Evolutionary conservation across 2,797 vertebrate species (phyloP).

Genomic region (Pelochelys cantorii): DNA sequence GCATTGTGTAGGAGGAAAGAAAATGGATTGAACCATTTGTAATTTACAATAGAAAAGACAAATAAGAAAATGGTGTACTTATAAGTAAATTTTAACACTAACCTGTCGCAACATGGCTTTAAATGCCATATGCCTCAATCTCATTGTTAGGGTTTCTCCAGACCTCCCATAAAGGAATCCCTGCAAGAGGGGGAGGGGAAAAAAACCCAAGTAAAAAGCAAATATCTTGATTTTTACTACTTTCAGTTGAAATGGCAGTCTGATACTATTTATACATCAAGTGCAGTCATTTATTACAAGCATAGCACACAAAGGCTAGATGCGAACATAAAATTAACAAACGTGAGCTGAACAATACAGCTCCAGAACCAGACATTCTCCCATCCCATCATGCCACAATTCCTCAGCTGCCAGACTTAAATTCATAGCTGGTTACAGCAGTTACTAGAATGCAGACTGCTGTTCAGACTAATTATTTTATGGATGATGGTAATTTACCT

Average conservation of each 20-base stretch:
- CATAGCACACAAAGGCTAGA: background rate
- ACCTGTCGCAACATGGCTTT: slow-evolving; percentile 66
- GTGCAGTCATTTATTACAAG: background rate
- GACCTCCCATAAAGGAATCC: slow-evolving; percentile 62
- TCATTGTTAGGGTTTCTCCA: slow-evolving; percentile 59
- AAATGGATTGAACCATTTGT: background rate
- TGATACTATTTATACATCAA: background rate
- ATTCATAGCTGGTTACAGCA: background rate
- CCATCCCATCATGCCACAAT: background rate
- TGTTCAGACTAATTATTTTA: background rate
- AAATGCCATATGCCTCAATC: slow-evolving; percentile 56
- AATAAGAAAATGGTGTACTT: background rate
- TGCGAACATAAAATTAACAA: background rate
- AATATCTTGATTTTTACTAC: background rate
- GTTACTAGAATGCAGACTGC: background rate
- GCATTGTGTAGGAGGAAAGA: background rate
- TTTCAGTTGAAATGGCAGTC: background rate
- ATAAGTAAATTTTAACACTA: background rate
- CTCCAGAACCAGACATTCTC: background rate
- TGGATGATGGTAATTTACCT: slow-evolving; percentile 39
- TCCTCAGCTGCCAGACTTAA: background rate
- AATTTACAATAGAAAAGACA: background rate
- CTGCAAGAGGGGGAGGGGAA: slow-evolving; percentile 31
- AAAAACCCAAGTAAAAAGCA: background rate
- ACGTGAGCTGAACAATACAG: background rate